A percentile compares a stretch with the other conserved stretches of the same genome.
These are phyloP conservation scores for Gryllus bimaculatus DNA, from an alignment of 1,140 invertebrate genomes.

Conservation along the genomic window DNA sequence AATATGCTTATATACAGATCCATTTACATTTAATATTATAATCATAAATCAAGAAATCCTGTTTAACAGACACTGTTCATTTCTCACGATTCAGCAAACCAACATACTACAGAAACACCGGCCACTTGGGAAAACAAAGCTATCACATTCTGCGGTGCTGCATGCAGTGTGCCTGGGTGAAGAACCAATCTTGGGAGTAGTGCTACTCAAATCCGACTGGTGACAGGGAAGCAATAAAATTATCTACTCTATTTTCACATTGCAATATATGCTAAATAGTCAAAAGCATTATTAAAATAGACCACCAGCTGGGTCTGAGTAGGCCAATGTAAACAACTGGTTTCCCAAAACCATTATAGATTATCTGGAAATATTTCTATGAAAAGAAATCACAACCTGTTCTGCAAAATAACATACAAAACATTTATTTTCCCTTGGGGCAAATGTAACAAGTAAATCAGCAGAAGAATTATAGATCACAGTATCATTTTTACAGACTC, in stretches of 20 bases:
- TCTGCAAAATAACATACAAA: conserved; percentile 1
- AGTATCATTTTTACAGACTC: neutral
- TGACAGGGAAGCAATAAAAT: conserved; percentile 1
- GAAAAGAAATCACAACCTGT: neutral
- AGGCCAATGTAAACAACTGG: neutral
- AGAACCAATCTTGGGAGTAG: neutral
- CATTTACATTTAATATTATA: conserved; percentile 2
- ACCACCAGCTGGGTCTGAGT: neutral
- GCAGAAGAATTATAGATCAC: neutral
- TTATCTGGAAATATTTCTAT: neutral
- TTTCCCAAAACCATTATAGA: neutral
- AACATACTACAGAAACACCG: neutral
- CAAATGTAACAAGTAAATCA: neutral
- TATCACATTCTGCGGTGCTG: neutral
- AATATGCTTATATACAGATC: conserved; percentile 5
- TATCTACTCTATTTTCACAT: neutral
- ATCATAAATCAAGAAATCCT: neutral
- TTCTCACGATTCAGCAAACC: neutral
- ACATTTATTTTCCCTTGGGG: neutral
- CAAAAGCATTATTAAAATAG: neutral
- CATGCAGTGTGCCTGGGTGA: neutral
- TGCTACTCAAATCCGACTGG: neutral
- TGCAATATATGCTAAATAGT: neutral
- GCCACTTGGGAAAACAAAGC: neutral
- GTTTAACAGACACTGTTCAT: neutral